phyloP scores from a whole-genome alignment of 2,113 vertebrate genomes.

The Oryzias curvinotus region DNA sequence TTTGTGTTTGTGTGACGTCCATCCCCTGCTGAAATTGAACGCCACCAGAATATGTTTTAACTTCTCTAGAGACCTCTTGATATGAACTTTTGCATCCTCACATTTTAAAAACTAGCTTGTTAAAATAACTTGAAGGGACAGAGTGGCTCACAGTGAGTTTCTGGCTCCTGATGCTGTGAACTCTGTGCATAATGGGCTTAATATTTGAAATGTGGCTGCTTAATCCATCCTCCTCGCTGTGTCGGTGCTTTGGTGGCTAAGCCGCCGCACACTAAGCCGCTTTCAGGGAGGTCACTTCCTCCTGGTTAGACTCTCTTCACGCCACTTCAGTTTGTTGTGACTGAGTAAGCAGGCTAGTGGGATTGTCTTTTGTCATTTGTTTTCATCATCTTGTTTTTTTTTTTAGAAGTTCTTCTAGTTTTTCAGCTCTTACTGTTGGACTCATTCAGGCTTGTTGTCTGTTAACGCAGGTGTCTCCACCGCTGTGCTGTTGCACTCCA shows the following conservation, averaged over 20 bases:
- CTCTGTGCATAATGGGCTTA: background rate
- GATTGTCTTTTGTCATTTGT: background rate
- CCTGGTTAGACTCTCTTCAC: slow-evolving; percentile 33
- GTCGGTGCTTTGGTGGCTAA: slow-evolving; percentile 44
- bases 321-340: slow-evolving; percentile 24
- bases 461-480: slow-evolving; percentile 67
- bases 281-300: slow-evolving; percentile 51
- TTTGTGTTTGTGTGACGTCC: too few species aligned
- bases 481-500: slow-evolving; percentile 81
- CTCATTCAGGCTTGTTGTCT: background rate
- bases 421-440: background rate
- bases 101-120: too few species aligned
- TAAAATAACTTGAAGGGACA: too few species aligned
- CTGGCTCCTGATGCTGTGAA: background rate
- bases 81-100: too few species aligned
- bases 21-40: too few species aligned
- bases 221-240: slow-evolving; percentile 33
- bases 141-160: too few species aligned
- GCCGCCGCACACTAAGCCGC: slow-evolving; percentile 58
- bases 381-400: background rate
- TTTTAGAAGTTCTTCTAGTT: background rate
- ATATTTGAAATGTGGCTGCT: slow-evolving; percentile 26
- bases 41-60: too few species aligned
- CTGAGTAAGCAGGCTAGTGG: slow-evolving; percentile 24
- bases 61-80: too few species aligned